A percentile compares a stretch with the other conserved stretches of the same genome.
Evolutionary conservation across 2,113 vertebrate species (phyloP).

Genomic region (Saccopteryx leptura): DNA sequence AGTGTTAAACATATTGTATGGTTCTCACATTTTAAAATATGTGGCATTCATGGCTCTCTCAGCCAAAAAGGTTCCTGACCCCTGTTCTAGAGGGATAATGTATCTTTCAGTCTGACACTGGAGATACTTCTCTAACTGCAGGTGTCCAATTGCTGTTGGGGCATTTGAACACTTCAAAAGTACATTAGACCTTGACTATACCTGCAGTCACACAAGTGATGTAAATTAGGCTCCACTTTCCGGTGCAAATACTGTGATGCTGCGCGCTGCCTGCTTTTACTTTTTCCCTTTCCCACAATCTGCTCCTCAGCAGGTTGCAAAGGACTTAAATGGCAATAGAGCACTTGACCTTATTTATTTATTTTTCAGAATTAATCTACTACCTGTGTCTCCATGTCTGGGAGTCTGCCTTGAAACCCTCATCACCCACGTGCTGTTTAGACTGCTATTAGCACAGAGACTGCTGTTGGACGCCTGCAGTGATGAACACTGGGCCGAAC

Average conservation of each 20-base stretch:
- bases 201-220: slow-evolving; percentile 58
- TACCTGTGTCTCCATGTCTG: background rate
- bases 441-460: background rate
- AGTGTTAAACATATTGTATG: no score
- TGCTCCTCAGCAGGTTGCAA: slow-evolving; percentile 63
- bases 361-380: background rate
- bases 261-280: background rate
- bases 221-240: slow-evolving; percentile 67
- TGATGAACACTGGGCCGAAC: background rate
- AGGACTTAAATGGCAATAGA: slow-evolving; percentile 50
- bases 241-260: slow-evolving; percentile 37
- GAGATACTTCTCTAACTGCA: slow-evolving; percentile 18
- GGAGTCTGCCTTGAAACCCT: background rate
- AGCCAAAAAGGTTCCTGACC: no score
- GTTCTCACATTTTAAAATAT: no score
- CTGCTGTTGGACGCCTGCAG: background rate
- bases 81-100: background rate
- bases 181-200: slow-evolving; percentile 74
- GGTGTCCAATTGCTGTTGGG: slow-evolving; percentile 41
- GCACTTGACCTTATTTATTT: slow-evolving; percentile 38
- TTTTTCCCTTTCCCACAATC: background rate
- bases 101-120: background rate
- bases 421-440: background rate
- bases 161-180: slow-evolving; percentile 77
- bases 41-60: no score